Evolutionary conservation across 2,797 vertebrate genomes (phyloP), one percentile per base, ranked within the genome.

Genomic region (Alectoris magna): DNA sequence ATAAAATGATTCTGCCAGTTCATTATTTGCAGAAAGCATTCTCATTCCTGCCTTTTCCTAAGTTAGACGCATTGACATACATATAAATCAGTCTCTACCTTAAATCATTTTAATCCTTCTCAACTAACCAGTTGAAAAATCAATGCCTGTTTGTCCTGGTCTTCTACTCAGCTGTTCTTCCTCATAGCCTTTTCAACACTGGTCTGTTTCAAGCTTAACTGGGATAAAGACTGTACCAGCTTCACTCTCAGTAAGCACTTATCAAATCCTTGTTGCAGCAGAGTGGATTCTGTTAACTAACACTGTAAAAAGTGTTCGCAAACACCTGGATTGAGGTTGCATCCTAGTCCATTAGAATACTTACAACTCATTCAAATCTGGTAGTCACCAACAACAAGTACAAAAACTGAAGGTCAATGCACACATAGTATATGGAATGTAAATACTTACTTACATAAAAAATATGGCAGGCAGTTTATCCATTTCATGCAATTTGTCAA

Each of bases 401-500:
- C 26, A 77, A 93, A 83, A 80, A 76, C 8, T 55, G 69, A 88
- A 66, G 31, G 39, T 29, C 39, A 82, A 69, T 41, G 68, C 7
- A 27, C 8, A 14, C 38, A 15, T 36, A 79, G 62, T 14, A 75
- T 24, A 66, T 27, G 12, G 13, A 60, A 67, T 34, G 11, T 76
- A 75, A 56, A 88, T 93, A 97, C 96, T 97, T 91, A 97, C 96
- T 97, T 91, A 97, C 96, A 77, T 90, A 92, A 97, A 97, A 96
- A 97, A 95, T 81, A 97, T 87, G 64, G 94, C 97, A 84, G 97
- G 96, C 46, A 97, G 72, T 43, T 95, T 96, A 76, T 91, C 53
- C 78, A 95, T 95, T 84, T 95, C 84, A 76, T 80, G 77, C 69
- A 97, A 88, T 80, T 96, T 96, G 67, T 96, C 95, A 63, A 97